Percentiles rank a stretch among this genome's conserved stretches.
phyloP scores from a whole-genome alignment of 2,888 invertebrate species.

The Cylloceria caligata region DNA sequence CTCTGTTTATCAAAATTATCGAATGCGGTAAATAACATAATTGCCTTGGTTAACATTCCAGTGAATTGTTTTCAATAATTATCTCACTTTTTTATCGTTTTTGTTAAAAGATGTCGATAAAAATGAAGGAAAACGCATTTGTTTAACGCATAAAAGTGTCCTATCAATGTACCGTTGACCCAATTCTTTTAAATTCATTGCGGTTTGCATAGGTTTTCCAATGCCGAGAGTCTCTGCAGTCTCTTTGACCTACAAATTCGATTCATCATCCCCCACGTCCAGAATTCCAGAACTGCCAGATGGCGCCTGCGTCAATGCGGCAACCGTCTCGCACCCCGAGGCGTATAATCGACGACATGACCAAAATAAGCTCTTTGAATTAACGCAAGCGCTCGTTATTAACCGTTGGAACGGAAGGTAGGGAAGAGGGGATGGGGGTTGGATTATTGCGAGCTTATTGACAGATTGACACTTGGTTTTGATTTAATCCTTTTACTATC shows the following conservation, averaged over 20 bases:
- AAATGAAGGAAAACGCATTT: neutral
- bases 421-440: neutral
- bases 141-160: neutral
- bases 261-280: slow-evolving; percentile 65
- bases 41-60: neutral
- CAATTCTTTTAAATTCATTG: neutral
- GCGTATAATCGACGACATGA: slow-evolving; percentile 11
- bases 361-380: slow-evolving; percentile 50
- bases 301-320: slow-evolving; percentile 69
- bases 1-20: neutral
- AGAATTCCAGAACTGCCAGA: slow-evolving; percentile 69
- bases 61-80: neutral
- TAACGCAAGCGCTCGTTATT: slow-evolving; percentile 34
- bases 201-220: slow-evolving; percentile 21
- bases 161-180: neutral
- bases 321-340: slow-evolving; percentile 56
- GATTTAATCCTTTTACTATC: slow-evolving; percentile 2
- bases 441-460: neutral
- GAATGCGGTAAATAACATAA: neutral
- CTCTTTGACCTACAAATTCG: slow-evolving; percentile 74
- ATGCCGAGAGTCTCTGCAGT: slow-evolving; percentile 14
- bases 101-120: neutral
- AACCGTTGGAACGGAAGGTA: slow-evolving; percentile 16
- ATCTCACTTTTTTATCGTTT: neutral
- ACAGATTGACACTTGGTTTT: slow-evolving; percentile 34